Conservation (phyloP, 2,888 invertebrate species). For the Latheticus oryzae region DNA sequence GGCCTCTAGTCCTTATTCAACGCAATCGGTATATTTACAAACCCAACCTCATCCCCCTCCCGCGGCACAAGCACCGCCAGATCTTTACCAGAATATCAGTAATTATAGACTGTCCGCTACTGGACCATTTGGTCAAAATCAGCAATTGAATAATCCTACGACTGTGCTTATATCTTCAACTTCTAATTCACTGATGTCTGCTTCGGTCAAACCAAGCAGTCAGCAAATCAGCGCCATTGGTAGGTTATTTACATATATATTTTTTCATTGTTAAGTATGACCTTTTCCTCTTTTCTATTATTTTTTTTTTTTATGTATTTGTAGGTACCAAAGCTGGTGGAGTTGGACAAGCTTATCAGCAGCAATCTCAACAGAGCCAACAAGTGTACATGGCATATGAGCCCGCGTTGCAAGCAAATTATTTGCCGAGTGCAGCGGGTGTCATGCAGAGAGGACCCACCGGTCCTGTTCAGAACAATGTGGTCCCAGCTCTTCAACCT, state of each 20-base stretch:
- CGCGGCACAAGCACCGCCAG: constrained; percentile 72
- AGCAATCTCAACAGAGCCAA: constrained; percentile 68
- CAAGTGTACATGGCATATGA: constrained; percentile 72
- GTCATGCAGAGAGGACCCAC: constrained; percentile 73
- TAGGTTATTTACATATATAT: constrained; percentile 47
- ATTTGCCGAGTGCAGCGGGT: constrained; percentile 73
- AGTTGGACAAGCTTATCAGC: constrained; percentile 70
- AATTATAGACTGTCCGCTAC: constrained; percentile 66
- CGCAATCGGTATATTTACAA: constrained; percentile 76
- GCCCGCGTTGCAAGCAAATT: constrained; percentile 70
- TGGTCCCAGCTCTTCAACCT: constrained; percentile 66
- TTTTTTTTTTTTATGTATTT: too few species aligned
- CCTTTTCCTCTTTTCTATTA: too few species aligned
- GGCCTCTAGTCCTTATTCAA: constrained; percentile 66
- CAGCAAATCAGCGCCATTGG: constrained; percentile 89
- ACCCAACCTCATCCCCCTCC: constrained; percentile 70
- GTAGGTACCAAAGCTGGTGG: constrained; percentile 69
- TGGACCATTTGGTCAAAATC: constrained; percentile 82
- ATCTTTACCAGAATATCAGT: constrained; percentile 73
- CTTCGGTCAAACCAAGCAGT: constrained; percentile 84
- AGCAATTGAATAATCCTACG: constrained; percentile 85
- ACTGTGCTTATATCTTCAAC: constrained; percentile 90
- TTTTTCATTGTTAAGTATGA: too few species aligned
- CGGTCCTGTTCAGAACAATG: constrained; percentile 65
- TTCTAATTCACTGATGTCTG: constrained; percentile 89